phyloP scores from a whole-genome alignment of 2,797 vertebrate species.

The Anabas testudineus region DNA sequence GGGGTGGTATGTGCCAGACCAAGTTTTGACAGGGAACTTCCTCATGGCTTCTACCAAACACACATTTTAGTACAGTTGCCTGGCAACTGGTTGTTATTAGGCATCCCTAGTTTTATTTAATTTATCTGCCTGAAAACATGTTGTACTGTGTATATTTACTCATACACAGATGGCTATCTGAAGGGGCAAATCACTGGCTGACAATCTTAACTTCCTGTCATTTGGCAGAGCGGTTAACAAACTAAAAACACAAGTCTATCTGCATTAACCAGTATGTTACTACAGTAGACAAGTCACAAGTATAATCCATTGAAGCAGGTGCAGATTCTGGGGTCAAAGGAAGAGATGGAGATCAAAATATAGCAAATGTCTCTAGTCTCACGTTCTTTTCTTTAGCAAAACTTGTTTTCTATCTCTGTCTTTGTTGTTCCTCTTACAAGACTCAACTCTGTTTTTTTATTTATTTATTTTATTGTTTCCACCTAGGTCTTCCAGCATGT shows the following conservation, averaged over 20 bases:
- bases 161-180: background rate
- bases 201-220: background rate
- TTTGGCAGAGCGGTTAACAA: background rate
- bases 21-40: background rate
- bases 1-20: background rate
- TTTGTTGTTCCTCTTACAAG: conserved; percentile 5
- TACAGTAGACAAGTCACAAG: conserved; percentile 2
- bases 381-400: background rate
- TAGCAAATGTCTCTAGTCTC: background rate
- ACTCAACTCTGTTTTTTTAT: background rate
- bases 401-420: background rate
- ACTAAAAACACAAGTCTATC: background rate
- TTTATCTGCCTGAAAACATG: background rate
- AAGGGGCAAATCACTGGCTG: background rate
- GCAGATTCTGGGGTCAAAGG: background rate
- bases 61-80: background rate
- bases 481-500: background rate
- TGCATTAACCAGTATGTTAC: background rate
- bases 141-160: background rate
- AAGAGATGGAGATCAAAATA: background rate
- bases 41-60: background rate
- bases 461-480: background rate
- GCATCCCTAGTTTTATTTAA: background rate
- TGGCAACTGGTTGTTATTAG: background rate
- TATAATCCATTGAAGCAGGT: conserved; percentile 18